Evolutionary conservation across 2,888 invertebrate genomes (phyloP).

Genomic region (Carpatolechia fugitivella): DNA sequence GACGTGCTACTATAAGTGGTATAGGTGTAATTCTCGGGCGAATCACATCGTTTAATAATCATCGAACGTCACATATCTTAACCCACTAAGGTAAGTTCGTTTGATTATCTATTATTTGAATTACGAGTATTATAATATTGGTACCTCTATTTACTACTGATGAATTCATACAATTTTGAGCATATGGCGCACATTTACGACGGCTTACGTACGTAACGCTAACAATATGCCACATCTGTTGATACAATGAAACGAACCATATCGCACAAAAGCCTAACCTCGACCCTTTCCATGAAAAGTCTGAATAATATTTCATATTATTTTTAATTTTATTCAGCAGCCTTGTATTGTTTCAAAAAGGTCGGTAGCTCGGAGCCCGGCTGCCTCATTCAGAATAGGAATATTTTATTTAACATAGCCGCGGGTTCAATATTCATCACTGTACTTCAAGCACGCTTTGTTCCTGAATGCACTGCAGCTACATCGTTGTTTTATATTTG

Average conservation of each 20-base stretch:
- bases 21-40: too few species aligned
- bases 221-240: not conserved
- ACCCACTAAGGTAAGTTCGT: too few species aligned
- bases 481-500: constrained; percentile 22
- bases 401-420: constrained; percentile 61
- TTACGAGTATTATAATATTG: too few species aligned
- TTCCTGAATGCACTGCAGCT: constrained; percentile 38
- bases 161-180: too few species aligned
- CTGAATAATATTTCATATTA: constrained; percentile 45
- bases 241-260: not conserved
- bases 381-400: constrained; percentile 53
- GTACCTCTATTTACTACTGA: too few species aligned
- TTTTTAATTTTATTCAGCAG: constrained; percentile 59
- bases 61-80: too few species aligned
- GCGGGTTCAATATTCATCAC: constrained; percentile 57
- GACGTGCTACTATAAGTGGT: too few species aligned
- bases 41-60: too few species aligned
- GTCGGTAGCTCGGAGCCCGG: constrained; percentile 32
- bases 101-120: too few species aligned
- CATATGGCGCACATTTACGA: too few species aligned
- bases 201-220: too few species aligned
- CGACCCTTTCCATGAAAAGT: constrained; percentile 39
- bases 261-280: not conserved
- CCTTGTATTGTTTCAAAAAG: constrained; percentile 44
- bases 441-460: constrained; percentile 39